These are phyloP conservation scores for Ramphastos sulfuratus DNA, from an alignment of 2,113 vertebrate genomes.

Conservation along the genomic window DNA sequence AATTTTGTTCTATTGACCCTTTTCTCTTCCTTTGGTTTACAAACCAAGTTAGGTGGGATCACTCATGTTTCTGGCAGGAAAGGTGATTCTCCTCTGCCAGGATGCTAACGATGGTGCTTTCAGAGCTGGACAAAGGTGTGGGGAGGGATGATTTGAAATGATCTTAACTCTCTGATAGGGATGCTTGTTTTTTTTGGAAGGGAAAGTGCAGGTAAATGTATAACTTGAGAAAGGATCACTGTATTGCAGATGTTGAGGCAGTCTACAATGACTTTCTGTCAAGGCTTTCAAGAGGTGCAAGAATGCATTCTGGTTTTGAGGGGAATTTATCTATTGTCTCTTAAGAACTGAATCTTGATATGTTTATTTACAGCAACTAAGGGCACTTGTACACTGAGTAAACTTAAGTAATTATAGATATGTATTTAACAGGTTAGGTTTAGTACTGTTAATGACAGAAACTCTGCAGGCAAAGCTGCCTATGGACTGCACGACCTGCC, in stretches of 20 bases:
- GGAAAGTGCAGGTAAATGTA: neutral
- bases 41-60: neutral
- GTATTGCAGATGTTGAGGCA: neutral
- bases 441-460: neutral
- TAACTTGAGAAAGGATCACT: neutral
- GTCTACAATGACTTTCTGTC: neutral
- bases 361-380: neutral
- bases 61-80: neutral
- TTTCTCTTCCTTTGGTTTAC: too few relatives aligned
- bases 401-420: neutral
- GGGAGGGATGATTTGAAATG: neutral
- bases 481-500: neutral
- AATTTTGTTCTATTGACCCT: neutral
- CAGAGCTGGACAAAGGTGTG: neutral
- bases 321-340: neutral
- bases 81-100: neutral
- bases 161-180: neutral
- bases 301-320: neutral
- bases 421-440: neutral
- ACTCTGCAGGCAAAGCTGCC: neutral
- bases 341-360: neutral
- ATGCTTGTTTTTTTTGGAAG: neutral
- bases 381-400: neutral
- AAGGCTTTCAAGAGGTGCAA: neutral
- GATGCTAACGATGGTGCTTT: neutral